These are phyloP conservation scores for Cryptus armator DNA, from an alignment of 2,888 invertebrate genomes.

Conservation along the genomic window DNA sequence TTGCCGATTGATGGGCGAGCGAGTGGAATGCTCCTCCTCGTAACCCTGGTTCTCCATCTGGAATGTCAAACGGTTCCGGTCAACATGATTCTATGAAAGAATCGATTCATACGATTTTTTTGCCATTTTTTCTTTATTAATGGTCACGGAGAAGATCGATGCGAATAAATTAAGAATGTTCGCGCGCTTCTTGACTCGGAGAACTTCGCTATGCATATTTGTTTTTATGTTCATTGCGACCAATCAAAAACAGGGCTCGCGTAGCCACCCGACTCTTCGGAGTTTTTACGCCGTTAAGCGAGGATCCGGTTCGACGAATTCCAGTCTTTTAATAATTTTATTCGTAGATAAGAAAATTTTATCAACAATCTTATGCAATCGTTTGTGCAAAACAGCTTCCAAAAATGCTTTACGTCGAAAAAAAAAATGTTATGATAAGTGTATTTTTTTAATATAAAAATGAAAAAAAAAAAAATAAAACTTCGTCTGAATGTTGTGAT, in stretches of 20 bases:
- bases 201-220: background rate
- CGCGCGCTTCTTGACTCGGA: no score
- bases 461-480: no score
- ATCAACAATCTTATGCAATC: no score
- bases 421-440: no score
- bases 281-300: no score
- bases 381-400: no score
- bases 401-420: no score
- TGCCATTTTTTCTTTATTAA: background rate
- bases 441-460: no score
- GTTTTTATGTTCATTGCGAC: background rate
- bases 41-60: slow-evolving; percentile 84
- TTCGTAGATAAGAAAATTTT: no score
- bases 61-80: slow-evolving; percentile 46
- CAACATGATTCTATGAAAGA: slow-evolving; percentile 11
- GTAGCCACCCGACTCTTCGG: background rate
- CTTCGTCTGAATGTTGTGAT: no score
- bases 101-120: slow-evolving; percentile 12
- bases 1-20: slow-evolving; percentile 31
- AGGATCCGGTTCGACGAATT: no score
- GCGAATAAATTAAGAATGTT: background rate
- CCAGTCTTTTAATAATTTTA: no score
- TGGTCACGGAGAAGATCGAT: background rate
- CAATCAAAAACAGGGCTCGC: background rate
- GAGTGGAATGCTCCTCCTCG: slow-evolving; percentile 79